Evolutionary conservation across 2,113 vertebrate species (phyloP).

Genomic region (Miniopterus natalensis): DNA sequence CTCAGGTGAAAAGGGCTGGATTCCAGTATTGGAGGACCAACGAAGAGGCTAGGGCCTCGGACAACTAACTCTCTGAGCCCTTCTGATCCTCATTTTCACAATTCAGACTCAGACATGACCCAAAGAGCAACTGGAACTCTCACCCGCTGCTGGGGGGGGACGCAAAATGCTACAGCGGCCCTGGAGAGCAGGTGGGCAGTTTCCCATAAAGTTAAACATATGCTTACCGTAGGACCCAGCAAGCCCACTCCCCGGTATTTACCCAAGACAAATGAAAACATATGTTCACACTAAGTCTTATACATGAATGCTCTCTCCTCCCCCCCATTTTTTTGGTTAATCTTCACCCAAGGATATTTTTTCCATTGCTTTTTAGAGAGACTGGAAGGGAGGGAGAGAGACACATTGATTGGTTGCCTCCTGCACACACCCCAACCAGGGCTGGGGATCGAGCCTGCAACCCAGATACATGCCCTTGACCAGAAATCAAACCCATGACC

Average conservation of each 20-base stretch:
- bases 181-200: background rate
- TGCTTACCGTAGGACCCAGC: background rate
- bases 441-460: no score
- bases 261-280: background rate
- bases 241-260: background rate
- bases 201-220: background rate
- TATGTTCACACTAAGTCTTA: background rate
- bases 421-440: no score
- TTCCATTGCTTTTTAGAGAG: no score
- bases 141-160: accelerated
- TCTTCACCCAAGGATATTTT: no score
- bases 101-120: background rate
- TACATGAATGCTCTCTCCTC: background rate
- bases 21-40: background rate
- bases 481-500: no score
- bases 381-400: no score
- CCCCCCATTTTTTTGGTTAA: no score
- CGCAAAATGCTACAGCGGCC: background rate
- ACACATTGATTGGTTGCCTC: no score
- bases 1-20: background rate
- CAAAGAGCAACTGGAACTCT: background rate
- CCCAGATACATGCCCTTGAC: no score
- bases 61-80: background rate
- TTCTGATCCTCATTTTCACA: background rate
- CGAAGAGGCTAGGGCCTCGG: background rate